phyloP scores from a whole-genome alignment of 2,113 vertebrate species.

The Toxotes chatareus region DNA sequence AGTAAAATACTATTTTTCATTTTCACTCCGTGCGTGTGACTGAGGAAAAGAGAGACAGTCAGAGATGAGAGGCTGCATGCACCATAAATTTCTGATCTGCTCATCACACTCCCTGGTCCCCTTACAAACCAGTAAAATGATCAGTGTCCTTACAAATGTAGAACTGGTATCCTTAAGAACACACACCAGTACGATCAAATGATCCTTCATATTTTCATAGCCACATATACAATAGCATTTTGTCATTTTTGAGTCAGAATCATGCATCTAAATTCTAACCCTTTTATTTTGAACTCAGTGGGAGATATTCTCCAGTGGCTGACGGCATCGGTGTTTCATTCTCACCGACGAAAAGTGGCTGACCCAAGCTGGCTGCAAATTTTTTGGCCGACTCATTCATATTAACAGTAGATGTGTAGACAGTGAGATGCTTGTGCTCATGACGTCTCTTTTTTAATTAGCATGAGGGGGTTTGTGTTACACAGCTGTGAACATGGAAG shows the following conservation, averaged over 20 bases:
- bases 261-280: not conserved
- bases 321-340: not conserved
- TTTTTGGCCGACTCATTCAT: not conserved
- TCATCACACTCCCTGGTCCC: too few relatives aligned
- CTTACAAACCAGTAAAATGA: too few relatives aligned
- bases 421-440: not conserved
- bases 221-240: not conserved
- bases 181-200: not conserved
- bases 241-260: not conserved
- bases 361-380: not conserved
- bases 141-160: too few relatives aligned
- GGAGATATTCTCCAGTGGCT: constrained; percentile 5
- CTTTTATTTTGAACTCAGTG: too few relatives aligned
- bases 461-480: constrained; percentile 21
- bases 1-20: too few relatives aligned
- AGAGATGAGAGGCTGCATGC: too few relatives aligned
- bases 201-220: too few relatives aligned
- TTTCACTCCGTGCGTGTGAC: too few relatives aligned
- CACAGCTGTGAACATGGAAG: constrained; percentile 11
- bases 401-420: not conserved
- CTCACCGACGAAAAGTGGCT: not conserved
- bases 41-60: too few relatives aligned
- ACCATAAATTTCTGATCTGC: too few relatives aligned
- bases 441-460: constrained; percentile 33
- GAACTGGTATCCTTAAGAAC: too few relatives aligned